Evolutionary conservation across 2,888 invertebrate species (phyloP), one percentile per base, ranked within the genome.

Genomic region (Hydrotaea diabolus): DNA sequence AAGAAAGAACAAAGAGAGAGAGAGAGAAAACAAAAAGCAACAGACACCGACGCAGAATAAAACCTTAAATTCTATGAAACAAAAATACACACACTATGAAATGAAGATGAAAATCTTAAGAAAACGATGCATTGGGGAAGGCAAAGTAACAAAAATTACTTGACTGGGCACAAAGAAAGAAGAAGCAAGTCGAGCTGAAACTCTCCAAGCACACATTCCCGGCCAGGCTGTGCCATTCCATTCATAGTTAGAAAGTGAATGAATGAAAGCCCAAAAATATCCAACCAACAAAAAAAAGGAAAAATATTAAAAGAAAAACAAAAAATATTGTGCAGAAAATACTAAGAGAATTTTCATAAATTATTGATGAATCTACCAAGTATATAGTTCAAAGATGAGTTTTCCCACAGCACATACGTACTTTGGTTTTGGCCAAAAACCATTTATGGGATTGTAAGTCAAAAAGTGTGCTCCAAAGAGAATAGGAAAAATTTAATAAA

Each of bases 181-280:
- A 31, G 53, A 2, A 21, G 11, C 55, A 53, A 19, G 17, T 53
- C 17, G 13, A 53, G 17, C 53, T 19, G n/a, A 53, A 19, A 53
- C 55, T 55, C 21, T 21, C 55, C 19, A 19, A 55, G n/a, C 21
- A 55, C 21, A 55, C 55, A 55, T 17, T 55, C 55, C 23, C 2
- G 17, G 17, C n/a, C 46, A n/a, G n/a, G n/a, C n/a, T n/a, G 8
- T 19, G 19, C 19, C 17, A 19, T 53, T 53, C 17, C 19, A 53
- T 53, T 53, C 53, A 53, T 53, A 55, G 53, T 53, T 53, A 53
- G 55, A 55, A 55, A 55, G 55, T 55, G 55, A 55, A 55, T 36
- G 5, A 36, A 36, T 15, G 53, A 19, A 53, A n/a, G 53, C 53
- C n/a, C 19, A 5, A 19, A 55, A 55, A 55, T 21, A 55, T 21